phyloP scores from a whole-genome alignment of 2,113 vertebrate genomes.

The Charina bottae region DNA sequence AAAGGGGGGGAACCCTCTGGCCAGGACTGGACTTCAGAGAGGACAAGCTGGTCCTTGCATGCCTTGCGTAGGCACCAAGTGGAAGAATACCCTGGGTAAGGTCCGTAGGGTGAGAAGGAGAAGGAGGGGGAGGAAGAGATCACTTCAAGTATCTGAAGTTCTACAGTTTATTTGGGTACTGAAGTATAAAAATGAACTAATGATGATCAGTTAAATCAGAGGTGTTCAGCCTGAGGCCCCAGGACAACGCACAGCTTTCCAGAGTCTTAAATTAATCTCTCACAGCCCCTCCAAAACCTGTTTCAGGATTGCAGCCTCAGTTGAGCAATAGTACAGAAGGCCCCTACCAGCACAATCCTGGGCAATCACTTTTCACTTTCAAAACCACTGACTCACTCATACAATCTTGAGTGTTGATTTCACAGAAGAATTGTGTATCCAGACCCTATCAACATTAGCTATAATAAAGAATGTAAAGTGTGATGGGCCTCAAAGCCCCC shows the following conservation, averaged over 20 bases:
- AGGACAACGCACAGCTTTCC: background rate
- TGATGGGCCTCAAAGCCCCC: background rate
- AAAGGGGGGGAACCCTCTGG: background rate
- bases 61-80: background rate
- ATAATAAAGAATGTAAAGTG: background rate
- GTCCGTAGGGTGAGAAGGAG: background rate
- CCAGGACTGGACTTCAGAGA: background rate
- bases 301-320: background rate
- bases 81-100: background rate
- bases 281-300: background rate
- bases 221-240: background rate
- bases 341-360: background rate
- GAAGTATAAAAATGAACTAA: background rate
- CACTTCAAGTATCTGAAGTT: background rate
- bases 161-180: background rate
- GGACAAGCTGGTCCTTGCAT: background rate
- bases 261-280: background rate
- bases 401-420: background rate
- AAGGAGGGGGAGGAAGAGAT: background rate
- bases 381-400: conserved; percentile 7
- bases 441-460: rapidly evolving
- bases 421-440: rapidly evolving
- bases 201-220: background rate
- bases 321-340: background rate
- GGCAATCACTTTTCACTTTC: background rate